Evolutionary conservation across 23 tunicate genomes (phyloP), one percentile per base, ranked within the genome.

Genomic region (Trididemnum clinides): DNA sequence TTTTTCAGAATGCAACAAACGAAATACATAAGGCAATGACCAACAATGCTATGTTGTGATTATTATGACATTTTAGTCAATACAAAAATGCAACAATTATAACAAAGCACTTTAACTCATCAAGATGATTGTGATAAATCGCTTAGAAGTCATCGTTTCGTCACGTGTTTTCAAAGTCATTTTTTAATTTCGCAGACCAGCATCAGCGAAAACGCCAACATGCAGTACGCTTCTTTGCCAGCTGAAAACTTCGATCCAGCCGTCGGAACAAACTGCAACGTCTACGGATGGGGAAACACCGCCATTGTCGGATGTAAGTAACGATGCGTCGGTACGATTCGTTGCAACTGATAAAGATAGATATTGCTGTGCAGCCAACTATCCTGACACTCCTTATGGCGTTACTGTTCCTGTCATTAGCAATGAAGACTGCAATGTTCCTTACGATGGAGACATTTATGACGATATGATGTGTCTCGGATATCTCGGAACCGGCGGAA

Each of bases 261-360:
- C 6, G 89, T 84, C 19, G 87, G 87, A 30, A 28, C 80, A 34
- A 35, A 64, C 51, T 93, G 98, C 87, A 71, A 64, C 25, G 92
- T 93, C n/a, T 82, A 77, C 39, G 98, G 98, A 78, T 93, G 98
- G 98, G 98, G 98, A 57, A 93, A 84, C 64, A 93, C 92, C 51
- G 35, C 64, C 0, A 59, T 75, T 57, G 82, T 63, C 19, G 91
- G 91, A 83, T 32, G 91, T 87, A 66, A 84, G 90, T 88, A 3
- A 15, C 20, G 27, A 10, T 10, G 21, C 27, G 20, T 10, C 20
- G n/a, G n/a, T n/a, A n/a, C n/a, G n/a, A n/a, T n/a, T n/a, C n/a
- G n/a, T n/a, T n/a, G n/a, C n/a, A n/a, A n/a, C n/a, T n/a, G n/a
- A n/a, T n/a, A n/a, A n/a, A n/a, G n/a, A n/a, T n/a, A n/a, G n/a